Conservation (phyloP, 1,140 invertebrate genomes). For the Rhyzopertha dominica region DNA sequence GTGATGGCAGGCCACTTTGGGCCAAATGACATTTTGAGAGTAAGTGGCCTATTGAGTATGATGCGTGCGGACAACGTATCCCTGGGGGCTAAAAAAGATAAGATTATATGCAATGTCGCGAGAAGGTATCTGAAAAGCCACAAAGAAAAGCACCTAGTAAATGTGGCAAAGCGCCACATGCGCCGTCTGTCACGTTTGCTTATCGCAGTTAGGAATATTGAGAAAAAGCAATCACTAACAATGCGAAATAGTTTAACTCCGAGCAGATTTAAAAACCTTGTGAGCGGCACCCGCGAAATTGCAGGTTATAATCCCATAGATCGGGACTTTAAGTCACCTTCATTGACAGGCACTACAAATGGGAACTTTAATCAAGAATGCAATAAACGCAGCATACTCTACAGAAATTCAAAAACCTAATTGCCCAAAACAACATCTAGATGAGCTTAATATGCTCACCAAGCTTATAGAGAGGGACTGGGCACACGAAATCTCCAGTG, state of each 20-base stretch:
- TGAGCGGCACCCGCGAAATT: conserved; percentile 5
- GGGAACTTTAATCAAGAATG: too few relatives aligned
- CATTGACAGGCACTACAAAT: conserved; percentile 14
- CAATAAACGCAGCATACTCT: too few relatives aligned
- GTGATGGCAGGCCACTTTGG: conserved; percentile 14
- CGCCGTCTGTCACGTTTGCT: conserved; percentile 20
- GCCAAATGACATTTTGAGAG: conserved; percentile 12
- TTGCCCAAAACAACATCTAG: too few relatives aligned
- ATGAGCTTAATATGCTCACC: too few relatives aligned
- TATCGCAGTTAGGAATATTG: conserved; percentile 14
- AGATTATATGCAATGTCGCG: conserved; percentile 26
- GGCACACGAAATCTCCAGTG: too few relatives aligned
- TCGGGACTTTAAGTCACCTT: conserved; percentile 8
- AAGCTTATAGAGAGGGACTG: too few relatives aligned
- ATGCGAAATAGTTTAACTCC: background rate
- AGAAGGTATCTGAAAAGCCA: conserved; percentile 20
- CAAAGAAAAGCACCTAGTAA: conserved; percentile 26
- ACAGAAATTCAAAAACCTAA: too few relatives aligned
- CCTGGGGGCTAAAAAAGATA: conserved; percentile 22
- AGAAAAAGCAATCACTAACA: conserved; percentile 4
- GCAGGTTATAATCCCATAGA: conserved; percentile 1
- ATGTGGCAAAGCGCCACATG: conserved; percentile 25
- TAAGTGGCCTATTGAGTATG: conserved; percentile 8
- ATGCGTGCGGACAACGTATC: conserved; percentile 25
- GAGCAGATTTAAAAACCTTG: background rate